Conservation (phyloP, 2,113 vertebrate genomes). For the Phasianus colchicus region DNA sequence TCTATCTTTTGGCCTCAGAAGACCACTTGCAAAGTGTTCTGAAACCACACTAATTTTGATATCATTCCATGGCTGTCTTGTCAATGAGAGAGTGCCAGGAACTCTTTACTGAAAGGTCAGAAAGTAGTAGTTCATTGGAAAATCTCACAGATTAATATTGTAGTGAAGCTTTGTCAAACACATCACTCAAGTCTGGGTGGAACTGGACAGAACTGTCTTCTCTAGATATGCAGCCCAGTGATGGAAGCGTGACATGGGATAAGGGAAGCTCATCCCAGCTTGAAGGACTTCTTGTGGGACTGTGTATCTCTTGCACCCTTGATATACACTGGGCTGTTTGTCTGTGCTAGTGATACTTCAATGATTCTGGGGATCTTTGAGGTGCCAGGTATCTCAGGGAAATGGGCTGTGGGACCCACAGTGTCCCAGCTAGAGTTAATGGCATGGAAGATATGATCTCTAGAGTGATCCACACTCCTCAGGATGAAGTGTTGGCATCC, state of each 20-base stretch:
- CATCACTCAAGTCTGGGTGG: background rate
- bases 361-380: background rate
- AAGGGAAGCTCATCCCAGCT: background rate
- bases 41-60: background rate
- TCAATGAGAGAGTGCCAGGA: background rate
- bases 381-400: background rate
- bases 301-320: background rate
- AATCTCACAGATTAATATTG: accelerated
- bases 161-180: background rate
- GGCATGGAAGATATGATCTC: background rate
- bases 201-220: background rate
- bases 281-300: background rate
- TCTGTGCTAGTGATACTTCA: too few relatives aligned
- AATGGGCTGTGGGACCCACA: background rate
- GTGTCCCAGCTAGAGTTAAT: background rate
- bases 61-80: background rate
- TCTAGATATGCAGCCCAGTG: background rate
- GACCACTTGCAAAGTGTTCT: background rate
- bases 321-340: too few relatives aligned
- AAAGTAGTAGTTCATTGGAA: background rate
- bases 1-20: background rate
- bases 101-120: background rate
- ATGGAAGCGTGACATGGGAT: background rate
- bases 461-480: background rate
- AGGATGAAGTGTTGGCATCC: background rate